Base-by-base conservation (phyloP, 2,113 vertebrate species). In the Excalfactoria chinensis region DNA sequence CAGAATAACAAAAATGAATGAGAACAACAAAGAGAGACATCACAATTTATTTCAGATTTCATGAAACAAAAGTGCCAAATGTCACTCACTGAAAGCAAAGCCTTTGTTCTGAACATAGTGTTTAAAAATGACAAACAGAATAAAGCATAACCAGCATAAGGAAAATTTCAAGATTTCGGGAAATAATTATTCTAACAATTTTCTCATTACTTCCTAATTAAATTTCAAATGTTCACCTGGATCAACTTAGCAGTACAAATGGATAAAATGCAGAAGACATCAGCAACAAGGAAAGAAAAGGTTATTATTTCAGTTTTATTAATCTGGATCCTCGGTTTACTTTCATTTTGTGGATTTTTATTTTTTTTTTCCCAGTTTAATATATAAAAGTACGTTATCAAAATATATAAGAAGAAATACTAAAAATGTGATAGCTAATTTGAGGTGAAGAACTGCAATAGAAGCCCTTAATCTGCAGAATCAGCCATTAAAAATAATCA, bases 191-290 rank as follows among this genome's bases (percentile, higher is more conserved):
- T 12, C 22, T 40, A 26, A 75, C 3, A 59, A 44, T 64, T 74
- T 92, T 71, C 8, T 86, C 25, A 40, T 0, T 40, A 62, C 51
- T 51, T 12, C 2, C 4, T 30, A 51, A 28, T 68, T 75, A 66
- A 8, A 66, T 28, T 64, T 79, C 4, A 19, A 66, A 62, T 9
- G 13, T 18, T 60, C 11, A 59, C 11, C 3, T 88, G 41, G 15
- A 81, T 86, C 35, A 19, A 63, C 13, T 1, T 28, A 49, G 32
- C 6, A 30, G 44, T 49, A 16, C 16, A 28, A 11, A 73, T 2
- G 5, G 0, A 0, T 10, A 74, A 71, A 80, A 70, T 14, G 7
- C 4, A 10, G 18, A 49, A 43, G 8, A 4, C 4, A 43, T 32
- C 63, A 58, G 7, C 3, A 48, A 64, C 10, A 85, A 78, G 72